phyloP scores from a whole-genome alignment of 2,113 vertebrate species.

The Siniperca chuatsi region DNA sequence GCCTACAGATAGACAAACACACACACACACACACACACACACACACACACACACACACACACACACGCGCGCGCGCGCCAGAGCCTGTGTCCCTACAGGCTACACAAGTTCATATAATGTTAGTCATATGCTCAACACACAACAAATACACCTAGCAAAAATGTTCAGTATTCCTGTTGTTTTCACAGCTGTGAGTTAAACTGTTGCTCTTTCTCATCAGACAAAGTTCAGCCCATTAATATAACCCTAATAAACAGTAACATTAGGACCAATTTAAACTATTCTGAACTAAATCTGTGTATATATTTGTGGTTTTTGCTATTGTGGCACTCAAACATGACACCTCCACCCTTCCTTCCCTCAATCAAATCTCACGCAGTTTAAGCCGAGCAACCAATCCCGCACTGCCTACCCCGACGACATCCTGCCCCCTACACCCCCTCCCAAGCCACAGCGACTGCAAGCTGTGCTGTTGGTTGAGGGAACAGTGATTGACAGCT shows the following conservation, averaged over 20 bases:
- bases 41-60: slow-evolving; percentile 1
- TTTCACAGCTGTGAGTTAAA: slow-evolving; percentile 69
- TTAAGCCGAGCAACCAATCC: slow-evolving; percentile 80
- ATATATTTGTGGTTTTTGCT: slow-evolving; percentile 68
- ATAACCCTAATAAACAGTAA: slow-evolving; percentile 21
- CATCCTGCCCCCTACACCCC: slow-evolving; percentile 62
- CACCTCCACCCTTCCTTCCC: slow-evolving; percentile 75
- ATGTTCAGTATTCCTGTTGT: slow-evolving; percentile 47
- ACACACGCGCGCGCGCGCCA: neutral
- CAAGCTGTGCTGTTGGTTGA: slow-evolving; percentile 80
- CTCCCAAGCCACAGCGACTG: slow-evolving; percentile 74
- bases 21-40: slow-evolving; percentile 4
- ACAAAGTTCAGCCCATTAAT: slow-evolving; percentile 48
- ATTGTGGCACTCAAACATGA: slow-evolving; percentile 78
- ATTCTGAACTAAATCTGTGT: slow-evolving; percentile 52
- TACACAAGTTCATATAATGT: slow-evolving; percentile 8
- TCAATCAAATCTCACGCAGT: slow-evolving; percentile 84
- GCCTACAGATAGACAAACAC: slow-evolving; percentile 81
- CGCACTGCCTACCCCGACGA: slow-evolving; percentile 79
- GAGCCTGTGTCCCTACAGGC: neutral
- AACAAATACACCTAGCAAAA: neutral
- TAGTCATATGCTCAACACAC: slow-evolving; percentile 20
- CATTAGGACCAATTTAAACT: slow-evolving; percentile 23
- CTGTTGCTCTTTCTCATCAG: slow-evolving; percentile 60
- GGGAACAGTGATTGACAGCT: slow-evolving; percentile 80